Evolutionary conservation across 2,113 vertebrate species (phyloP), one percentile per base, ranked within the genome.

Genomic region (Vombatus ursinus): DNA sequence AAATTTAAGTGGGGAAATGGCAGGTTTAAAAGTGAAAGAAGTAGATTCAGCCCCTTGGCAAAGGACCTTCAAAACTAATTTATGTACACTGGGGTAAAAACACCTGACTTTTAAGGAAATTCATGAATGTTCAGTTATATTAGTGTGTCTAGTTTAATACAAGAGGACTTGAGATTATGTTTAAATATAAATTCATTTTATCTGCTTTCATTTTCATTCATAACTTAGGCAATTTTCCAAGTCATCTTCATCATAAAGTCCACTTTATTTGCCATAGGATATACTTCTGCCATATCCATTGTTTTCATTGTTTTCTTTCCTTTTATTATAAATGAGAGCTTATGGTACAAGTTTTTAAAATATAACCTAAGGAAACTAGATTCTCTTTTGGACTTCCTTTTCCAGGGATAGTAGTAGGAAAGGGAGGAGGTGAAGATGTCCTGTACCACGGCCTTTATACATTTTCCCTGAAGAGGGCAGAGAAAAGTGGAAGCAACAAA

Each of bases 381-480:
- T 37, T 77, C 37, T n/a, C 68, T 84, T 84, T 84, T 44, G 16
- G 16, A 44, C n/a, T 49, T 94, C 49, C 97, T 94, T 89, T 94
- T 92, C 50, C 90, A 94, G 11, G 61, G 49, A 47, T 10, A 90
- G 44, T 53, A 84, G n/a, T 19, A 84, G n/a, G 16, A 84, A 84
- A 84, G 68, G 44, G 91, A 94, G 68, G 91, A 51, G 57, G 16
- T 47, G 24, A 92, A 24, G n/a, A 25, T 52, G 19, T 84, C 90
- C 54, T 94, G 93, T 9, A 68, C 9, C 14, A 94, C 95, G 28
- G 61, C 90, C 28, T 84, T 93, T 90, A 37, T 89, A 84, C 25
- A 92, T 96, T 54, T 94, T 94, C 22, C 50, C n/a, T 50, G 50
- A 51, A 26, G 94, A 92, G 68, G 96, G 61, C 89, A 92, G 90